Percentiles rank a stretch among this genome's conserved stretches.
These are phyloP conservation scores for Anarhynchus alexandrinus DNA, from an alignment of 2,113 vertebrate species.

Conservation along the genomic window DNA sequence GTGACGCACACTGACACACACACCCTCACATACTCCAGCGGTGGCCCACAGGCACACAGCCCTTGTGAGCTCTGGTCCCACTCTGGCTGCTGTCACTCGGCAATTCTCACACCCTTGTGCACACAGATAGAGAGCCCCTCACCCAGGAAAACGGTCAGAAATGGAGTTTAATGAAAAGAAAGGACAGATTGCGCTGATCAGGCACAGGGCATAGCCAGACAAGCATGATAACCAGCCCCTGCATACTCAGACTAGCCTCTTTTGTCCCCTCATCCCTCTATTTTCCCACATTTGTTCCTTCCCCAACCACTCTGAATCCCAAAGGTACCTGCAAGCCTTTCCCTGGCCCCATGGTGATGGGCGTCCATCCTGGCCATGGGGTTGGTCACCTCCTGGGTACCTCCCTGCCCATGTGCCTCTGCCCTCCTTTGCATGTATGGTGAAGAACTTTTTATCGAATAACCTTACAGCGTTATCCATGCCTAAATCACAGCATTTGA, in stretches of 20 bases:
- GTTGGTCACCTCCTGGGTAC: neutral
- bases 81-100: neutral
- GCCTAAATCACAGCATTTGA: neutral
- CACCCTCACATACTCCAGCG: neutral
- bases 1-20: accelerated
- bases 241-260: accelerated
- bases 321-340: neutral
- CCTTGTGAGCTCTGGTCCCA: neutral
- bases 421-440: too few relatives aligned
- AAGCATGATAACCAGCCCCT: neutral
- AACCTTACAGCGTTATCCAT: neutral
- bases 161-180: neutral
- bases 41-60: neutral
- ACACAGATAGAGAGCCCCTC: neutral
- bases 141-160: neutral
- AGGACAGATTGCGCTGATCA: neutral
- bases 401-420: neutral
- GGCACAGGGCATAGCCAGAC: accelerated
- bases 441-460: neutral
- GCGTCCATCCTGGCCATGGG: accelerated
- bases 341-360: neutral
- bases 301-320: neutral
- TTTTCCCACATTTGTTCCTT: neutral
- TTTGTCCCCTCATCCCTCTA: neutral
- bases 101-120: neutral